phyloP scores from a whole-genome alignment of 2,113 vertebrate genomes.

The Echinops telfairi region DNA sequence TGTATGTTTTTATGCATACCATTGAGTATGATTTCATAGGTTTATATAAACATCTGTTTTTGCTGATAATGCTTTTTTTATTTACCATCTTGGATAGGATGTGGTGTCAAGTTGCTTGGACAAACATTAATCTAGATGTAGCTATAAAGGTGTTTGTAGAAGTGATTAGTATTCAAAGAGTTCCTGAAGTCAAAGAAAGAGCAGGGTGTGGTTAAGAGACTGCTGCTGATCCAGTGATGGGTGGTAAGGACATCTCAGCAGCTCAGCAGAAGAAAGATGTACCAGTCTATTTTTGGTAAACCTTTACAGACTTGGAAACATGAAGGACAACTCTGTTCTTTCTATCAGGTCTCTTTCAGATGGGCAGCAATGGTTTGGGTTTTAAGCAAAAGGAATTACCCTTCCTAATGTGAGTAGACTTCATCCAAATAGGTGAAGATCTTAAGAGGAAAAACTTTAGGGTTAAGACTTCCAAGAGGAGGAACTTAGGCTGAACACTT shows the following conservation, averaged over 20 bases:
- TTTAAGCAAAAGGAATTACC: not conserved
- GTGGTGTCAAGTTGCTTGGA: not conserved
- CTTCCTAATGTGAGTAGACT: too few species aligned
- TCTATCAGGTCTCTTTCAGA: not conserved
- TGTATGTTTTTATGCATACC: not conserved
- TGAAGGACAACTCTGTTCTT: not conserved
- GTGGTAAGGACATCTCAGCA: not conserved
- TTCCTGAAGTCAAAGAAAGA: not conserved
- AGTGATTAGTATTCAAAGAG: not conserved
- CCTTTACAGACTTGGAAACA: not conserved
- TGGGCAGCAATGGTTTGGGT: not conserved
- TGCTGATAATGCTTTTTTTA: not conserved
- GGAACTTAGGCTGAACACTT: not conserved
- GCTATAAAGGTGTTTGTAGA: not conserved
- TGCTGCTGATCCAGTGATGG: not conserved
- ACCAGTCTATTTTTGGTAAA: not conserved
- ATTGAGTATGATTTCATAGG: not conserved
- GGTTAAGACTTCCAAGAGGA: not conserved
- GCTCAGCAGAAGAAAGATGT: not conserved
- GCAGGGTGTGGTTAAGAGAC: not conserved
- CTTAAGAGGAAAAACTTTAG: not conserved
- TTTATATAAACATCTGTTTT: not conserved
- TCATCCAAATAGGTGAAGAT: not conserved
- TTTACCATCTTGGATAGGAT: not conserved
- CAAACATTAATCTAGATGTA: not conserved